phyloP scores from a whole-genome alignment of 1,140 invertebrate genomes.

The Solen grandis region DNA sequence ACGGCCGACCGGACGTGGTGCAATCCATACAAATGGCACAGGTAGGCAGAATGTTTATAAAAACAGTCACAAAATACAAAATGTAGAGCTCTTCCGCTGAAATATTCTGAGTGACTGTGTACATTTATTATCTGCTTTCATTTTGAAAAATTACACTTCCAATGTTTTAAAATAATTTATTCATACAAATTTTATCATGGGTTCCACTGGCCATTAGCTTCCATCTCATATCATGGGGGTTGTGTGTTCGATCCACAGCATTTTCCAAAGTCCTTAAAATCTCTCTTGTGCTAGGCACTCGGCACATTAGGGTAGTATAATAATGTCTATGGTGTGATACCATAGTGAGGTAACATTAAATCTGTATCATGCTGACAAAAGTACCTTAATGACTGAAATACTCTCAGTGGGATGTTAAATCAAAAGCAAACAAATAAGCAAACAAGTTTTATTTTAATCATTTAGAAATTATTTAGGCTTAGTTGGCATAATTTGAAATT shows the following conservation, averaged over 20 bases:
- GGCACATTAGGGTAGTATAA: too few relatives aligned
- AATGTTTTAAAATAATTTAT: not conserved
- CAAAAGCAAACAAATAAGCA: too few relatives aligned
- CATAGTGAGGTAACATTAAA: too few relatives aligned
- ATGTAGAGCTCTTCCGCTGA: not conserved
- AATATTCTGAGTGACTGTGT: not conserved
- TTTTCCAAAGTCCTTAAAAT: not conserved
- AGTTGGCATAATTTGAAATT: too few relatives aligned
- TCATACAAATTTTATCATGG: not conserved
- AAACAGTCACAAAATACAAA: not conserved
- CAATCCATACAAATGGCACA: slow-evolving; percentile 82
- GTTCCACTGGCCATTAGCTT: slow-evolving; percentile 1
- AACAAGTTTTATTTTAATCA: too few relatives aligned
- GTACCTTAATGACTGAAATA: too few relatives aligned
- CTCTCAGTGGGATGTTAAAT: too few relatives aligned
- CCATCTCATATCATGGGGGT: not conserved
- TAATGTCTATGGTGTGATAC: too few relatives aligned
- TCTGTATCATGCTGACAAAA: too few relatives aligned
- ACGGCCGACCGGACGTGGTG: slow-evolving; percentile 85
- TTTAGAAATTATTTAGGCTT: too few relatives aligned
- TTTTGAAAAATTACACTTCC: not conserved
- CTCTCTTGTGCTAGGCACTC: not conserved
- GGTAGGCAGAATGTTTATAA: slow-evolving; percentile 53
- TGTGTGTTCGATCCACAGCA: too few relatives aligned
- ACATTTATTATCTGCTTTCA: not conserved